Base-by-base conservation (phyloP, 2,888 invertebrate genomes). In the Pherbina coryleti region DNA sequence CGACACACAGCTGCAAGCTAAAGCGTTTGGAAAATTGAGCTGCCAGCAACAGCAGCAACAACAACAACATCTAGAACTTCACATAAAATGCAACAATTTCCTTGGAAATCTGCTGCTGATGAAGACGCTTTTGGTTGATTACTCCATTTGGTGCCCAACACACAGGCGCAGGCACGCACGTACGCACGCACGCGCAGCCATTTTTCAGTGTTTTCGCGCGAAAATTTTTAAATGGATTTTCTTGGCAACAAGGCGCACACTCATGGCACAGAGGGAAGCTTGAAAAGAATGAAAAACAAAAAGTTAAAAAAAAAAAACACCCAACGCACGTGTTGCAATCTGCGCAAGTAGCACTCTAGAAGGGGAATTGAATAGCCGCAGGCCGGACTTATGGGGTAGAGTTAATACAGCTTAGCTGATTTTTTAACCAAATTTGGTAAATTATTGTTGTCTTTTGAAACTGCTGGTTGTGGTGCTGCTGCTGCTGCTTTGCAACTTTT, bases 111-210 rank as follows among this genome's bases (percentile, higher is more conserved):
- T 74, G 69, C 69, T 28, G 64, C 69, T 70, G 84, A 85, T 86
- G 83, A 85, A 87, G 87, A 88, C 88, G 84, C 87, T 86, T 88
- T 87, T 88, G 87, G 88, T 88, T 88, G 87, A 87, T 88, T 88
- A 88, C 88, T 87, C 88, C 88, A 88, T 87, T 88, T 88, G 87
- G 85, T 87, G 87, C 84, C 85, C 87, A 88, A 11, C 64, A 62
- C 62, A 64, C 28, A 64, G 11, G 19, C 60, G 49, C 25, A 34
- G 28, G 25, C 44, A 44, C 44, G 44, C 53, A 74, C 28, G 64
- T 49, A 51, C 64, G 49, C 74, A 62, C 49, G 64, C 67, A 34
- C 44, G 37, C 53, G 55, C 31, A 55, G 17, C 25, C 55, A 28
- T 28, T 49, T 62, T 73, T 44, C 44, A 44, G 44, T 44, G 44